Percentiles rank a stretch among this genome's conserved stretches.
These are phyloP conservation scores for rat (Rattus norvegicus) DNA, from an alignment of 2,113 vertebrate genomes.

Conservation along the genomic window GRCr8 NC_086027.1:66688501-66689000, in stretches of 20 bases:
- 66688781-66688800: background rate
- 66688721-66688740: background rate
- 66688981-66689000: background rate
- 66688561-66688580: background rate
- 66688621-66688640: background rate
- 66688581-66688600: background rate
- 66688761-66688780: background rate
- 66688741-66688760: background rate
- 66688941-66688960: conserved; percentile 4
- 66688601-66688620: background rate
- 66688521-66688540: background rate
- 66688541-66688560: background rate
- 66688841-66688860: background rate
- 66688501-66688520: background rate
- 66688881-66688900: background rate
- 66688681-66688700: background rate
- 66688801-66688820: background rate
- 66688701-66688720: background rate
- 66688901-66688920: background rate
- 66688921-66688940: background rate
- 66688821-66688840: background rate
- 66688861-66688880: background rate
- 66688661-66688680: background rate
- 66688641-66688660: background rate
- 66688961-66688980: background rate